Evolutionary conservation across 2,113 vertebrate species (phyloP), one percentile per base, ranked within the genome.

Genomic region (Ellobius talpinus): DNA sequence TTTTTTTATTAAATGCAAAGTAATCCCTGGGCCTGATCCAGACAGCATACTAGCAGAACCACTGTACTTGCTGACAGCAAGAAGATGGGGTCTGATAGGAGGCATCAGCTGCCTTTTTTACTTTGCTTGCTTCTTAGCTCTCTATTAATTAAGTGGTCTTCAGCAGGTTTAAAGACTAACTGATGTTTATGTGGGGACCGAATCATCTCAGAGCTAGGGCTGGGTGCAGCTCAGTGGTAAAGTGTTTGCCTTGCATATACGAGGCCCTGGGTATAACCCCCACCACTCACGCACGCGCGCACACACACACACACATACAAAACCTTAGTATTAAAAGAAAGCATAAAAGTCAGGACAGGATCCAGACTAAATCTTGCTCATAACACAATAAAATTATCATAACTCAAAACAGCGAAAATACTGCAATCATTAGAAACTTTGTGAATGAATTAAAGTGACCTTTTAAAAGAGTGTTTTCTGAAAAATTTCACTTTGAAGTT

Each of bases 371-470:
- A 52, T 14, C 45, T 89, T 85, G 84, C n/a, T 10, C 14, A 29
- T 21, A 68, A 45, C 10, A 72, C 90, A 89, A 89, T 89, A 96
- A 78, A 85, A 79, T 91, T 66, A 97, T 89, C 19, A 95, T 58
- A 39, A 8, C n/a, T 89, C 63, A 95, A 90, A 87, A 47, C 77
- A 95, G 58, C 58, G 47, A 94, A 95, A 97, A 87, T 74, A 91
- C 42, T 47, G 29, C 0, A 19, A 36, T 66, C 61, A 87, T 31
- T 45, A 89, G 74, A 95, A 87, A 87, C 70, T 78, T 58, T 94
- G 8, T 84, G 7, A n/a, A 81, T 24, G 87, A 74, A 91, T 65
- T n/a, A 90, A 65, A 66, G 29, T 68, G 29, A 47, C 36, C n/a
- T 85, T 85, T 85, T 68, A 31, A 76, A 93, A 94, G 58, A 66